Conservation (phyloP, 2,113 vertebrate species). For the Oophaga pumilio region DNA sequence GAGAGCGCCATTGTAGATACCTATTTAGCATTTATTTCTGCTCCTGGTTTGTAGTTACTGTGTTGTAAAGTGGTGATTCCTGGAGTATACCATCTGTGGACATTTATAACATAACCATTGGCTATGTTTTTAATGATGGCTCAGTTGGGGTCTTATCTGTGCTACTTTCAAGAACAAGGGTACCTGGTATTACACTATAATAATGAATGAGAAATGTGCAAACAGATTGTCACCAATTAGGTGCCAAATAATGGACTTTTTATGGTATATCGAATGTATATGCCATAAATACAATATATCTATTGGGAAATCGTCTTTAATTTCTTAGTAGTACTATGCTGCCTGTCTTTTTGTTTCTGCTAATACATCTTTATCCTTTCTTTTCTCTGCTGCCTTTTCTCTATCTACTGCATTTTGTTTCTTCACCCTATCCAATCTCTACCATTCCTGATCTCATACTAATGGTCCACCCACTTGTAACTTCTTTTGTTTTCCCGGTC, state of each 20-base stretch:
- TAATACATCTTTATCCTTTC: conserved; percentile 56
- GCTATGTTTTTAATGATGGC: neutral
- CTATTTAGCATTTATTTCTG: neutral
- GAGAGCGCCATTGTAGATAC: neutral
- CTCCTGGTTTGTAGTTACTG: neutral
- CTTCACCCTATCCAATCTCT: neutral
- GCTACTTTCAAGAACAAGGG: neutral
- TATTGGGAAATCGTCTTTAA: neutral
- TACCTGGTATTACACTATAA: neutral
- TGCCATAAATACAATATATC: neutral
- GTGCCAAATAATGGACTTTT: neutral
- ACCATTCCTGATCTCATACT: conserved; percentile 22
- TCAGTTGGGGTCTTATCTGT: neutral
- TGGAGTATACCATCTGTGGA: neutral
- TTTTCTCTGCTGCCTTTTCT: conserved; percentile 43
- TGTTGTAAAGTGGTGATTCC: neutral
- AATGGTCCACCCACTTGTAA: conserved; percentile 21
- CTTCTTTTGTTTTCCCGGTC: conserved; percentile 25
- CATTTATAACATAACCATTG: neutral
- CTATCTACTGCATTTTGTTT: conserved; percentile 15
- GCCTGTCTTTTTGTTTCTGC: conserved; percentile 51
- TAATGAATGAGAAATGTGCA: neutral
- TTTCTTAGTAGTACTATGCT: conserved; percentile 25
- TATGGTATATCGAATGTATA: neutral
- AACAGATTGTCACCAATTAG: neutral